phyloP scores from a whole-genome alignment of 2,888 invertebrate species.

The Agriopis marginaria region DNA sequence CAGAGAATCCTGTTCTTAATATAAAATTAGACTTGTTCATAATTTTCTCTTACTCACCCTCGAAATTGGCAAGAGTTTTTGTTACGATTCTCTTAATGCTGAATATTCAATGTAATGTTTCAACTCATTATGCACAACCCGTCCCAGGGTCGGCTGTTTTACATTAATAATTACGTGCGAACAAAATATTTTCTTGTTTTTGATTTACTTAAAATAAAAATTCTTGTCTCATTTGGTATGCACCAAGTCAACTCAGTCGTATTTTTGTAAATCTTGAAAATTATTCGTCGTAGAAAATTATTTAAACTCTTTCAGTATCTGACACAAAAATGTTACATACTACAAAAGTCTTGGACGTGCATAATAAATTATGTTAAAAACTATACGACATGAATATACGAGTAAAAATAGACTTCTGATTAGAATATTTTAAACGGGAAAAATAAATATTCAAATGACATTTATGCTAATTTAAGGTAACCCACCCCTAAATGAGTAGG shows the following conservation, averaged over 20 bases:
- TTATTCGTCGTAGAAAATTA: constrained; percentile 1
- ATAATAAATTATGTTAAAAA: too few species aligned
- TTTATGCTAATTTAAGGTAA: too few species aligned
- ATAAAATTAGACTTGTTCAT: constrained; percentile 7
- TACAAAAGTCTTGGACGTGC: too few species aligned
- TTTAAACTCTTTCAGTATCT: not conserved
- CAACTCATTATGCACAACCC: constrained; percentile 31
- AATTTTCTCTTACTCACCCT: constrained; percentile 6
- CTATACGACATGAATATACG: too few species aligned
- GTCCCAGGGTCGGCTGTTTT: constrained; percentile 25
- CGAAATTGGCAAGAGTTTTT: constrained; percentile 6
- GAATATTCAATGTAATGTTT: constrained; percentile 14
- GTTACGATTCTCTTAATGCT: constrained; percentile 14
- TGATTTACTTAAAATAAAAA: constrained; percentile 26
- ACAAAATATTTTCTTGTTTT: constrained; percentile 24
- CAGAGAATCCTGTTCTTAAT: constrained; percentile 7
- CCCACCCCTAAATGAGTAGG: too few species aligned
- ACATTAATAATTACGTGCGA: constrained; percentile 21
- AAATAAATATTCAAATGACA: too few species aligned
- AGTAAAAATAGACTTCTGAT: too few species aligned
- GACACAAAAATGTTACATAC: not conserved
- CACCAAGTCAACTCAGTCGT: constrained; percentile 9
- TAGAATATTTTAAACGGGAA: too few species aligned
- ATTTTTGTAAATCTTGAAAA: constrained; percentile 12
- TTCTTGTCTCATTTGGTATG: constrained; percentile 29